Evolutionary conservation across 92 coral and sea anemone species (phyloP).

Genomic region (Plumapathes pennacea): DNA sequence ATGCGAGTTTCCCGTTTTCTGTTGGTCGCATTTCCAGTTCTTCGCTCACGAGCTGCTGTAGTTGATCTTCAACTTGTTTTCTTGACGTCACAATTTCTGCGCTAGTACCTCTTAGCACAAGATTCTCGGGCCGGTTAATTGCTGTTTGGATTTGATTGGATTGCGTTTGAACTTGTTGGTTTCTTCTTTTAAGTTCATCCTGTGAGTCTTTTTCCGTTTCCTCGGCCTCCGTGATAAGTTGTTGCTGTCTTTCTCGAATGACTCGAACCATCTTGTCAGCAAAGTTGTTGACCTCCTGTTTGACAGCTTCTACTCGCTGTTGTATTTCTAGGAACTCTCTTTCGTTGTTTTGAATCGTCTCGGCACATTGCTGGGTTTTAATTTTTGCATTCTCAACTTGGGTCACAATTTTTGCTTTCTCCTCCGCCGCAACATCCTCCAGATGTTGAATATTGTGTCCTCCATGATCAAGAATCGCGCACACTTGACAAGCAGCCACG

Average conservation of each 20-base stretch:
- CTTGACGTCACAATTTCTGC: slow-evolving; percentile 2
- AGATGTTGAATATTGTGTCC: not conserved
- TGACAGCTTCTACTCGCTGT: not conserved
- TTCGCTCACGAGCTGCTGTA: too few relatives aligned
- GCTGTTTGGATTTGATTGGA: not conserved
- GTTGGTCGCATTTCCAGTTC: too few relatives aligned
- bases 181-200: not conserved
- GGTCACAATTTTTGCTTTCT: too few relatives aligned
- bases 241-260: slow-evolving; percentile 1
- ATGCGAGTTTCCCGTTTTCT: not conserved
- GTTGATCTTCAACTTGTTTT: not conserved
- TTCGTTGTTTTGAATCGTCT: too few relatives aligned
- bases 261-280: not conserved
- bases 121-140: not conserved
- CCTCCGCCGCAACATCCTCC: too few relatives aligned
- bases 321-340: not conserved
- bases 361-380: too few relatives aligned
- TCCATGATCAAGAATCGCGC: not conserved
- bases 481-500: slow-evolving; percentile 12
- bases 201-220: not conserved
- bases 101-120: not conserved
- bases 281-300: not conserved
- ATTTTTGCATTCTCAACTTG: too few relatives aligned
- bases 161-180: not conserved
- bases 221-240: not conserved